A percentile compares a stretch with the other conserved stretches of the same genome.
phyloP scores from a whole-genome alignment of 1,140 invertebrate genomes.

The Sminthurides bifidus region DNA sequence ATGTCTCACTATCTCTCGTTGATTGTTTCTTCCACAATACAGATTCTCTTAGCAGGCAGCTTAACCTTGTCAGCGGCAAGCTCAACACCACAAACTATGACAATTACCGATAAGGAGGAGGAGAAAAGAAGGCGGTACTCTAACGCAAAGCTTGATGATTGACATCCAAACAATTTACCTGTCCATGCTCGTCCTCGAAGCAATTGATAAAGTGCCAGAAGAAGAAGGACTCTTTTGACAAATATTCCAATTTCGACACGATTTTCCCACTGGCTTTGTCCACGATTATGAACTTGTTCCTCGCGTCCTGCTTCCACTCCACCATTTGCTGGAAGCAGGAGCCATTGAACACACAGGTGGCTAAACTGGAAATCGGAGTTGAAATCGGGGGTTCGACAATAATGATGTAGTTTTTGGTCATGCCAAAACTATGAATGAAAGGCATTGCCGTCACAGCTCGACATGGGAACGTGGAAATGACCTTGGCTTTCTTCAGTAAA shows the following conservation, averaged over 20 bases:
- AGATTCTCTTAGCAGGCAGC: background rate
- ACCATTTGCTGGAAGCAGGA: slow-evolving; percentile 28
- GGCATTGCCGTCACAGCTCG: slow-evolving; percentile 6
- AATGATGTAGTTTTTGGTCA: slow-evolving; percentile 44
- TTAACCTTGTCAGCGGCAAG: too few species aligned
- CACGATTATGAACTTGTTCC: slow-evolving; percentile 38
- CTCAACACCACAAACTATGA: too few species aligned
- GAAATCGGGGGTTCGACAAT: slow-evolving; percentile 40
- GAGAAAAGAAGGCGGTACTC: too few species aligned
- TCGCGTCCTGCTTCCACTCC: slow-evolving; percentile 36
- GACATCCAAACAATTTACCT: background rate
- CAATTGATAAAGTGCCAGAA: slow-evolving; percentile 35
- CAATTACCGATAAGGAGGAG: too few species aligned
- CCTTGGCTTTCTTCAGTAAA: slow-evolving; percentile 10
- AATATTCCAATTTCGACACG: slow-evolving; percentile 34
- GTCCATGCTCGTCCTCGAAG: slow-evolving; percentile 30
- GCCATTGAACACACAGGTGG: slow-evolving; percentile 11
- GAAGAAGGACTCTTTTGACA: slow-evolving; percentile 40
- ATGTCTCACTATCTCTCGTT: background rate
- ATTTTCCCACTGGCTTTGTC: slow-evolving; percentile 40
- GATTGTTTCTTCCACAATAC: background rate
- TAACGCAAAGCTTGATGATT: background rate
- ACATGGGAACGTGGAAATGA: slow-evolving; percentile 10
- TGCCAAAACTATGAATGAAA: slow-evolving; percentile 42
- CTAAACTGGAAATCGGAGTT: slow-evolving; percentile 8